Conservation (phyloP, 1,140 invertebrate genomes). For the Archegozetes longisetosus region DNA sequence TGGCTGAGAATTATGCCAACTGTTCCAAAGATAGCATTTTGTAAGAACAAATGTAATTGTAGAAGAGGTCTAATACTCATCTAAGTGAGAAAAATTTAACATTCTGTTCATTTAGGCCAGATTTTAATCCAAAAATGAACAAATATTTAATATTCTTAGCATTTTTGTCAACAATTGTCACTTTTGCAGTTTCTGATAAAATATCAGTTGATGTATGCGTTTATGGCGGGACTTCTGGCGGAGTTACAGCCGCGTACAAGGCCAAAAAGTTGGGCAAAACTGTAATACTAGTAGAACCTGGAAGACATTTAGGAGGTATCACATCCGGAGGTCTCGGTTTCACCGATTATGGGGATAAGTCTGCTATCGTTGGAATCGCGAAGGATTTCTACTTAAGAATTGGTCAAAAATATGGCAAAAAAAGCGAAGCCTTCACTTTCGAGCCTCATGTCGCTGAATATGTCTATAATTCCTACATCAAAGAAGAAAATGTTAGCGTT, state of each 20-base stretch:
- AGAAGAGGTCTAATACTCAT: background rate
- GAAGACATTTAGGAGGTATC: background rate
- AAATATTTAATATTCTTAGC: background rate
- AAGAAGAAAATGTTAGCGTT: background rate
- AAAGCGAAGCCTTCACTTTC: background rate
- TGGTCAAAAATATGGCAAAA: background rate
- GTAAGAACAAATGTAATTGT: background rate
- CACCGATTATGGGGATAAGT: background rate
- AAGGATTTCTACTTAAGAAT: background rate
- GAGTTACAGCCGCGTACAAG: background rate
- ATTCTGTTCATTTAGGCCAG: background rate
- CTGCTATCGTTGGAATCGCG: background rate
- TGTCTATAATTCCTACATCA: background rate
- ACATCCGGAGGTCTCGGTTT: background rate
- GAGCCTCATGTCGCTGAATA: background rate
- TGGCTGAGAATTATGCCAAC: too few relatives aligned
- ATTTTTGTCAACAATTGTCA: background rate
- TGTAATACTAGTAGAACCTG: background rate
- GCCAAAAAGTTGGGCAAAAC: background rate
- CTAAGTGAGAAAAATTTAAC: background rate
- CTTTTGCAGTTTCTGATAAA: background rate
- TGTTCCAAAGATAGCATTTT: background rate
- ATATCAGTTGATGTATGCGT: background rate
- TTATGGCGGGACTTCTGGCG: background rate
- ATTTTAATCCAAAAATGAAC: background rate